Evolutionary conservation across 2,797 vertebrate species (phyloP).

Genomic region (Intellagama lesueurii): DNA sequence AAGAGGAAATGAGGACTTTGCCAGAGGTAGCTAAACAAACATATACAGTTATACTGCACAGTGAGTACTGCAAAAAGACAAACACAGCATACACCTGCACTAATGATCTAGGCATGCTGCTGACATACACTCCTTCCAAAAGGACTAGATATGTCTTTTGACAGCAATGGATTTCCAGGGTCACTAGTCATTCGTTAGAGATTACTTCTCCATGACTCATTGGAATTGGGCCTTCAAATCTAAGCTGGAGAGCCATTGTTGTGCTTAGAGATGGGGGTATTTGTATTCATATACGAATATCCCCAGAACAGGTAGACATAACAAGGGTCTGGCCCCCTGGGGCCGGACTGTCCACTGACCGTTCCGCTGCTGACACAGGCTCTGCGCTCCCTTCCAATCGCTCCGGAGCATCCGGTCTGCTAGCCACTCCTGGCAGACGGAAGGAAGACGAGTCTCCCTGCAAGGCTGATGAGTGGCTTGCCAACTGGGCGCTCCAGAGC

Average conservation of each 20-base stretch:
- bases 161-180: background rate
- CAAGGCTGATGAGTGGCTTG: no score
- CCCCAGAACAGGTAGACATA: no score
- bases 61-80: background rate
- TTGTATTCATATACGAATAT: no score
- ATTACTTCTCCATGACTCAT: background rate
- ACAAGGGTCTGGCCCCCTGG: no score
- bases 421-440: no score
- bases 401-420: no score
- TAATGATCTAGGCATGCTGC: background rate
- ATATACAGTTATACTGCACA: background rate
- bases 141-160: background rate
- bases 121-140: background rate
- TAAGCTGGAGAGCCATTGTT: background rate
- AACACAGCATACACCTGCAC: background rate
- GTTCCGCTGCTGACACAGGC: no score
- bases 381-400: no score
- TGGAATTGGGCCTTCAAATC: background rate
- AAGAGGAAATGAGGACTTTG: slow-evolving; percentile 20
- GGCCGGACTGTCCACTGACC: no score
- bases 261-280: no score
- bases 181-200: background rate
- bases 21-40: background rate
- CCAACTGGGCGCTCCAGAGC: no score
- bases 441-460: no score